Evolutionary conservation across 92 coral and sea anemone species (phyloP), one percentile per base, ranked within the genome.

Genomic region (Metridium senile): DNA sequence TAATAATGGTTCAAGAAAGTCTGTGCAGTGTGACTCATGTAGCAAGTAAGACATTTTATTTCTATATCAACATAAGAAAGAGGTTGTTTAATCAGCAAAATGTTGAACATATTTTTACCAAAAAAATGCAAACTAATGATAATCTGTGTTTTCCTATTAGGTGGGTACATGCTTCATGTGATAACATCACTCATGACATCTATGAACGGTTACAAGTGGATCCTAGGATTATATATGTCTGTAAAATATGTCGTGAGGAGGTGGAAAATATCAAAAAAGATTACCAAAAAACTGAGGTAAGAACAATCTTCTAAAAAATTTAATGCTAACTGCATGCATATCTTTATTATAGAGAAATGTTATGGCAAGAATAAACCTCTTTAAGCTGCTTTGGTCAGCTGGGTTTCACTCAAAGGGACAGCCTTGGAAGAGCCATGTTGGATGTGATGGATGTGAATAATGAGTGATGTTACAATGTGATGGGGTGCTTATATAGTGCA

Each of bases 11-110:
- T 85, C 84, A 33, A 89, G 88, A 32, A 88, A 81, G 68, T 87
- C 89, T 11, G 93, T 96, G 20, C 99, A 96, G 81, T 96, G 99
- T 80, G 93, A 93, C 72, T 89, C 99, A 0, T 96, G 99, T 56
- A 96, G 94, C 88, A 96, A 93, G 99, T 96, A 72, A 54, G 90
- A 8, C 1, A 10, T 22, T 26, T 81, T 20, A 17, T 21, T 46
- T 21, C 13, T 39, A 39, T 39, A n/a, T n/a, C n/a, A n/a, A 27
- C 26, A 8, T 45, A 45, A 8, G 9, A 45, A 8, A 45, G 52
- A 8, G 23, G 28, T 45, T 33, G n/a, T n/a, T n/a, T n/a, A n/a
- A n/a, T n/a, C n/a, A n/a, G n/a, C n/a, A n/a, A n/a, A n/a, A n/a
- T n/a, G n/a, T n/a, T n/a, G n/a, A n/a, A 35, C 54, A 34, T 1